Percentiles rank a stretch among this genome's conserved stretches.
Conservation (phyloP, 2,888 invertebrate genomes). For the Dioctria rufipes region DNA sequence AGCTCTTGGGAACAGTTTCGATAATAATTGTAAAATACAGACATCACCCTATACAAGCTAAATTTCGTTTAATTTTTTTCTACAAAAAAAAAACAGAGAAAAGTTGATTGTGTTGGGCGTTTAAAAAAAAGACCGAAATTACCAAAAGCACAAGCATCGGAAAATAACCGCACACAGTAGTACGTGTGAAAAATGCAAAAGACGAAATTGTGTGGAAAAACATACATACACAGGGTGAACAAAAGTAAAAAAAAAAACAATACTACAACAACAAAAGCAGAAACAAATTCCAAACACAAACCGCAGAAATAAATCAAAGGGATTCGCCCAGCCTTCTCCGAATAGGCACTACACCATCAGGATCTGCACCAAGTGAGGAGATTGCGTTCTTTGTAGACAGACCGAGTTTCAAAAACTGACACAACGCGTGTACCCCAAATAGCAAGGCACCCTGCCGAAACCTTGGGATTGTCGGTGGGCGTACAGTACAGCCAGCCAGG, state of each 20-base stretch:
- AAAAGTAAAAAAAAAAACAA: constrained; percentile 23
- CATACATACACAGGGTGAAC: neutral
- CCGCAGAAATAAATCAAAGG: constrained; percentile 52
- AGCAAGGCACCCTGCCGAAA: neutral
- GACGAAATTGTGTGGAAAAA: constrained; percentile 27
- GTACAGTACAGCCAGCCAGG: neutral
- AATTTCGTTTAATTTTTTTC: constrained; percentile 11
- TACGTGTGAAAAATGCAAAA: constrained; percentile 52
- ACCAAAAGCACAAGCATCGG: constrained; percentile 19
- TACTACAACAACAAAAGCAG: neutral
- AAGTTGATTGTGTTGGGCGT: neutral
- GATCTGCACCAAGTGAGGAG: neutral
- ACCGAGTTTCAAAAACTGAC: constrained; percentile 46
- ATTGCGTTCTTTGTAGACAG: constrained; percentile 31
- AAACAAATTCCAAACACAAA: constrained; percentile 50
- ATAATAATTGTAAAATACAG: neutral
- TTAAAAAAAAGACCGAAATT: constrained; percentile 28
- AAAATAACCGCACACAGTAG: neutral
- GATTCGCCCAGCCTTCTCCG: constrained; percentile 35
- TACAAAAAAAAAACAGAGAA: neutral
- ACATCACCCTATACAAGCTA: constrained; percentile 29
- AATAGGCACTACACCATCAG: neutral
- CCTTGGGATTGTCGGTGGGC: constrained; percentile 19
- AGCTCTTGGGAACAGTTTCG: neutral
- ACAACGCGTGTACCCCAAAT: constrained; percentile 19